Conservation (phyloP, 2,797 vertebrate species). For the Acropternis orthonyx region DNA sequence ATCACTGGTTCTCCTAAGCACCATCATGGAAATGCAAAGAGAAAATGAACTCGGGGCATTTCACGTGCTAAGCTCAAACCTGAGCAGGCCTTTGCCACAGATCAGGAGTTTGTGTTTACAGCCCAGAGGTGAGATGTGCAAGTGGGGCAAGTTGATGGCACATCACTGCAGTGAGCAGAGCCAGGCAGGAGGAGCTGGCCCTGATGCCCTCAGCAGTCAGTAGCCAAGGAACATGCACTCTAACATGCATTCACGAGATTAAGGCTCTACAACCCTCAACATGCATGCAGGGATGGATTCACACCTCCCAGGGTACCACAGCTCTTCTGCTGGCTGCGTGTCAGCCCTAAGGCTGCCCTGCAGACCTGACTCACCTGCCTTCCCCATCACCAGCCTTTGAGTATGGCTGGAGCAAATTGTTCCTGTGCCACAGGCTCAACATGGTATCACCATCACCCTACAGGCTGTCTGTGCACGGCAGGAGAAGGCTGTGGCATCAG, state of each 20-base stretch:
- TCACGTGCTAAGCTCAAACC: background rate
- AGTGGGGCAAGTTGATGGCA: background rate
- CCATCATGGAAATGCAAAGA: background rate
- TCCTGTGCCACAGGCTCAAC: background rate
- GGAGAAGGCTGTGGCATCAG: background rate
- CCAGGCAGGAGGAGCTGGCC: background rate
- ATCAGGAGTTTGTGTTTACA: background rate
- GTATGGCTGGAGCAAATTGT: background rate
- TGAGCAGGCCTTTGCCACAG: background rate
- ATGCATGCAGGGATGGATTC: accelerated
- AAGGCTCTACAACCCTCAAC: background rate
- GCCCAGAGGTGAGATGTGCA: background rate
- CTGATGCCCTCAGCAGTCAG: accelerated
- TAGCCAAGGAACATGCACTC: background rate
- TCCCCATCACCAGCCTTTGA: background rate
- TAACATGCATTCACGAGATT: background rate
- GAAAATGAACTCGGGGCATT: background rate
- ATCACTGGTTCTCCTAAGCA: background rate
- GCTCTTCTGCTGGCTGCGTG: background rate
- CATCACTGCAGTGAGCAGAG: background rate
- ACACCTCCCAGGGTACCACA: background rate
- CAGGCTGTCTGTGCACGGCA: background rate
- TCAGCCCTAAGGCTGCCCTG: background rate
- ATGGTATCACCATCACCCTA: background rate
- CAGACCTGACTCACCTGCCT: accelerated